Conservation (phyloP, 2,888 invertebrate species). For the Eupeodes luniger region DNA sequence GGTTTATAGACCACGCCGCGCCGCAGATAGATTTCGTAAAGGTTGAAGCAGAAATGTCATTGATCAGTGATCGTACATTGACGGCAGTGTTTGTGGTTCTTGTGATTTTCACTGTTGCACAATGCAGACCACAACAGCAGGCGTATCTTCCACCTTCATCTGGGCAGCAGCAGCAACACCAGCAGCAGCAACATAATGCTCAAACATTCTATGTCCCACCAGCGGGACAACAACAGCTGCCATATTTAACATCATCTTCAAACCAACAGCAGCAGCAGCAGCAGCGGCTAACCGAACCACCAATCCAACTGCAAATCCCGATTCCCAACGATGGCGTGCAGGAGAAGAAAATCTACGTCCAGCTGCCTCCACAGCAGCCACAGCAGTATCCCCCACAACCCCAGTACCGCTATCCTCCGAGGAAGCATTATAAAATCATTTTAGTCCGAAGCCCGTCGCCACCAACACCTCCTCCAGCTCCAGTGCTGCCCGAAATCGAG, state of each 20-base stretch:
- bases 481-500: conserved; percentile 81
- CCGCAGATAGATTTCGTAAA: neutral
- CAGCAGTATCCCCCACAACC: conserved; percentile 83
- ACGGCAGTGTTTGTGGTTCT: conserved; percentile 51
- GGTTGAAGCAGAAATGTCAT: conserved; percentile 45
- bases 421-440: conserved; percentile 90
- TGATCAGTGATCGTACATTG: conserved; percentile 61
- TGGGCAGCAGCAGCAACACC: neutral
- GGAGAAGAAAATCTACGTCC: conserved; percentile 94
- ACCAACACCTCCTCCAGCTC: conserved; percentile 70
- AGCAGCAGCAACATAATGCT: conserved; percentile 7
- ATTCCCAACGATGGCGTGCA: conserved; percentile 85
- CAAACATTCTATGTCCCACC: conserved; percentile 64
- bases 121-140: conserved; percentile 64
- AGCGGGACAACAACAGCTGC: conserved; percentile 22
- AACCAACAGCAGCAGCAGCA: conserved; percentile 48
- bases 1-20: no score
- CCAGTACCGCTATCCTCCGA: conserved; percentile 85
- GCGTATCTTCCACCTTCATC: conserved; percentile 45
- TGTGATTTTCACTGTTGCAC: conserved; percentile 28
- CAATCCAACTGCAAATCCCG: conserved; percentile 74
- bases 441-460: conserved; percentile 87
- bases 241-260: conserved; percentile 12
- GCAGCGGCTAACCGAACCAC: conserved; percentile 48
- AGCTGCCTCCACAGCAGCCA: conserved; percentile 89